phyloP scores from a whole-genome alignment of 2,888 invertebrate species.

The Liposcelis brunnea region DNA sequence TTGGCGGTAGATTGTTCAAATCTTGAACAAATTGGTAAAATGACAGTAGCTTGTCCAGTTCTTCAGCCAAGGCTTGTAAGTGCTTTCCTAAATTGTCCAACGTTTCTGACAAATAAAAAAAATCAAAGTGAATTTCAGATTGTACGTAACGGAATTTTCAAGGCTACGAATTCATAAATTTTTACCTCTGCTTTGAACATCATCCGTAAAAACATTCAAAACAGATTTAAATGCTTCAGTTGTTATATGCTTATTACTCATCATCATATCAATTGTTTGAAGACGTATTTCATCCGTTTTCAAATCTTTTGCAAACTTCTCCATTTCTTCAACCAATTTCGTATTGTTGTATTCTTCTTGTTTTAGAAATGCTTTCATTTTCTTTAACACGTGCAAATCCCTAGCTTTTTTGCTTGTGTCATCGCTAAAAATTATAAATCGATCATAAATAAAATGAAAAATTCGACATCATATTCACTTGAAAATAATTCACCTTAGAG shows the following conservation, averaged over 20 bases:
- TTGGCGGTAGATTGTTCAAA: constrained; percentile 17
- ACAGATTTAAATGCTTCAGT: constrained; percentile 39
- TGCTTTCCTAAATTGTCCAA: constrained; percentile 12
- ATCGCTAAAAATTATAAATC: constrained; percentile 35
- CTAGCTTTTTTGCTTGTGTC: constrained; percentile 72
- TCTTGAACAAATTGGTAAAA: constrained; percentile 17
- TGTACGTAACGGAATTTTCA: too few relatives aligned
- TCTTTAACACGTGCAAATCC: constrained; percentile 71
- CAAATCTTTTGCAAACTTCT: constrained; percentile 40
- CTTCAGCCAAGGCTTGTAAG: constrained; percentile 12
- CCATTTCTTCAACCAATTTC: constrained; percentile 33
- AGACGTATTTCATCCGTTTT: constrained; percentile 53
- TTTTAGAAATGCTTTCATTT: constrained; percentile 48
- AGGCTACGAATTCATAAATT: too few relatives aligned
- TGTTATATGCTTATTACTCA: constrained; percentile 42
- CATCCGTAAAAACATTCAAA: constrained; percentile 26
- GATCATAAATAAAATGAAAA: too few relatives aligned
- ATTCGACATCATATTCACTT: background rate
- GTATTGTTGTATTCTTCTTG: constrained; percentile 34
- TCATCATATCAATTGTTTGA: constrained; percentile 53
- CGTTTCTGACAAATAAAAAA: constrained; percentile 22
- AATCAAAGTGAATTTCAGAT: too few relatives aligned
- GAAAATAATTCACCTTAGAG: constrained; percentile 36
- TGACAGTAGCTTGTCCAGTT: constrained; percentile 15
- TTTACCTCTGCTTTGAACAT: constrained; percentile 8